These are phyloP conservation scores for Scortum barcoo DNA, from an alignment of 2,113 vertebrate genomes.

Conservation along the genomic window DNA sequence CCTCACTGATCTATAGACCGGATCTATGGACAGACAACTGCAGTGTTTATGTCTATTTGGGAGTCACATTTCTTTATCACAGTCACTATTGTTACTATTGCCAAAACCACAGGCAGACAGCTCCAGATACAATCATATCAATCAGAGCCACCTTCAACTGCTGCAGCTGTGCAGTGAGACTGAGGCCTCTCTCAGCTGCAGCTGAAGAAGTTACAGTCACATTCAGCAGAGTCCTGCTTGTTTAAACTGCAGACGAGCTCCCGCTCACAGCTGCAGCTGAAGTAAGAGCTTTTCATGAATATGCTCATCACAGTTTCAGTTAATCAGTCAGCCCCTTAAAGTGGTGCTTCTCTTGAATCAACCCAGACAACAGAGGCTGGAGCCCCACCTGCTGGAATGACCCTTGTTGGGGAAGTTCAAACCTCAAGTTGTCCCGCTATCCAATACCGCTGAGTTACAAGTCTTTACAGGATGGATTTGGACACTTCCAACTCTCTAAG, in stretches of 20 bases:
- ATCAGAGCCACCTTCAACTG: conserved; percentile 12
- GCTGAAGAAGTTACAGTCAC: conserved; percentile 31
- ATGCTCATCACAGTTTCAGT: conserved; percentile 56
- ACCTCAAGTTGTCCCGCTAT: conserved; percentile 30
- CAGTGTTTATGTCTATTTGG: neutral
- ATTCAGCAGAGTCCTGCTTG: conserved; percentile 44
- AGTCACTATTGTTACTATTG: neutral
- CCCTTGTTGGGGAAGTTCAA: conserved; percentile 14
- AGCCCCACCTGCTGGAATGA: conserved; percentile 47
- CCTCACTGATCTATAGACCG: neutral
- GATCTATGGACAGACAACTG: neutral
- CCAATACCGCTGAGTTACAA: conserved; percentile 8
- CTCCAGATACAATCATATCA: conserved; percentile 15
- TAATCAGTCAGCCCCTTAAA: conserved; percentile 47
- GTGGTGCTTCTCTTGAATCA: conserved; percentile 55
- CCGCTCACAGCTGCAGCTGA: conserved; percentile 57
- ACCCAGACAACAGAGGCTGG: conserved; percentile 37
- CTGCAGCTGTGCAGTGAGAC: conserved; percentile 11
- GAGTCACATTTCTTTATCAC: neutral
- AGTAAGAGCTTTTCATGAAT: conserved; percentile 52
- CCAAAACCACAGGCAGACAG: conserved; percentile 6
- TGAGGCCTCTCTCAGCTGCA: conserved; percentile 46
- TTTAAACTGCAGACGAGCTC: conserved; percentile 34
- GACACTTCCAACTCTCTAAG: neutral
- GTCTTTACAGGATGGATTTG: neutral